Percentiles rank a stretch among this genome's conserved stretches.
phyloP scores from a whole-genome alignment of 2,113 vertebrate species.

The Puffinus mauretanicus region DNA sequence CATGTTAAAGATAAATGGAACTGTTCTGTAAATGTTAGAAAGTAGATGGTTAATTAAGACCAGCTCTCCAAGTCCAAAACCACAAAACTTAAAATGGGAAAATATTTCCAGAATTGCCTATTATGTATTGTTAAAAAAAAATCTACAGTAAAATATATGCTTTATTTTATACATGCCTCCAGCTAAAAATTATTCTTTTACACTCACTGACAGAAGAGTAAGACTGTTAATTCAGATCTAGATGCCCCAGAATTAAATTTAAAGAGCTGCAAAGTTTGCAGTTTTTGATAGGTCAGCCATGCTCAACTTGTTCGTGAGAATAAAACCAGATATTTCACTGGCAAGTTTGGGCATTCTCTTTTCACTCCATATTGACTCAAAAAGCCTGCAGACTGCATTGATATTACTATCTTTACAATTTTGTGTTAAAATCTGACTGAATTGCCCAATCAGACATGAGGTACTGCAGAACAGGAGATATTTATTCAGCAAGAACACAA shows the following conservation, averaged over 20 bases:
- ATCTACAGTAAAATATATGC: slow-evolving; percentile 72
- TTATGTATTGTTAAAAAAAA: slow-evolving; percentile 76
- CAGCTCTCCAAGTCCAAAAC: slow-evolving; percentile 77
- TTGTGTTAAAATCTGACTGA: background rate
- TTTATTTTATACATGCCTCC: slow-evolving; percentile 74
- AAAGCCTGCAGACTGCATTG: background rate
- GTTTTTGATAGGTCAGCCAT: slow-evolving; percentile 51
- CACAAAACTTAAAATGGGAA: slow-evolving; percentile 81
- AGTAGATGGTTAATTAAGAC: slow-evolving; percentile 81
- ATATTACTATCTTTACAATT: background rate
- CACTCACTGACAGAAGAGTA: slow-evolving; percentile 57
- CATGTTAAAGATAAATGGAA: slow-evolving; percentile 81
- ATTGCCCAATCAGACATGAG: background rate
- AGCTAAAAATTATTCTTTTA: slow-evolving; percentile 71
- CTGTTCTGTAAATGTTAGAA: slow-evolving; percentile 77
- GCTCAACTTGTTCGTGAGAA: slow-evolving; percentile 21
- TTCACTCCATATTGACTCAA: background rate
- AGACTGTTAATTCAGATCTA: slow-evolving; percentile 63
- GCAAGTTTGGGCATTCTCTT: background rate
- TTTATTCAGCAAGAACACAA: background rate
- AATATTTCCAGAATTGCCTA: slow-evolving; percentile 82
- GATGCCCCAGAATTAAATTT: slow-evolving; percentile 68
- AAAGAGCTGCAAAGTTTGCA: slow-evolving; percentile 63
- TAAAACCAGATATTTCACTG: slow-evolving; percentile 25
- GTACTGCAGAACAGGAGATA: background rate